phyloP scores from a whole-genome alignment of 1,140 invertebrate genomes.

The Drosophila tani region DNA sequence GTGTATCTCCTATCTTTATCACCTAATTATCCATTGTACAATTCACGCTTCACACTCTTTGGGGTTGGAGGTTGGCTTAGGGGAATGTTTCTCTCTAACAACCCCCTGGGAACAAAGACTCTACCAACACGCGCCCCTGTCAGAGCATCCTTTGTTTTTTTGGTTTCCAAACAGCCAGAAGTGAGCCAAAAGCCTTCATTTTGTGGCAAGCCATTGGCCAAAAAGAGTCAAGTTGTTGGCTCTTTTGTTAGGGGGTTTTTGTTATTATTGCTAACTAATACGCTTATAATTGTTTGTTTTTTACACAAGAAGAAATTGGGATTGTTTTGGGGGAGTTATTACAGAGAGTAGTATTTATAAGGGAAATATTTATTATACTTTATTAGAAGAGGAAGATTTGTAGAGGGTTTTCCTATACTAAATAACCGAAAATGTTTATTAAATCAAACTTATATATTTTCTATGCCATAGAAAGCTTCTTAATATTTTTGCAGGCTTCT shows the following conservation, averaged over 20 bases:
- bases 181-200: constrained; percentile 61
- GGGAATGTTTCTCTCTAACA: constrained; percentile 31
- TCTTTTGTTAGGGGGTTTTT: constrained; percentile 12
- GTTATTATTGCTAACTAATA: constrained; percentile 22
- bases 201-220: constrained; percentile 69
- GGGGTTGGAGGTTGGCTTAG: constrained; percentile 20
- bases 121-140: constrained; percentile 43
- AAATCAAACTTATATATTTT: too few relatives aligned
- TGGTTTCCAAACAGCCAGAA: constrained; percentile 30
- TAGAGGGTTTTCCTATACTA: too few relatives aligned
- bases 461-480: too few relatives aligned
- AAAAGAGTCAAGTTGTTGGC: constrained; percentile 63
- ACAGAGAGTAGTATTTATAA: too few relatives aligned
- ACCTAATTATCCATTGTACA: constrained; percentile 64
- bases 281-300: constrained; percentile 23
- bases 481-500: neutral
- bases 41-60: constrained; percentile 50
- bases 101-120: constrained; percentile 43
- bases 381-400: neutral
- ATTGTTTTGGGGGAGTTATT: neutral
- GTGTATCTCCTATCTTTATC: constrained; percentile 41
- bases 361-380: neutral
- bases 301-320: neutral
- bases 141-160: constrained; percentile 40
- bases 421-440: too few relatives aligned